phyloP scores from a whole-genome alignment of 2,888 invertebrate species.

The Eilema sororculum region DNA sequence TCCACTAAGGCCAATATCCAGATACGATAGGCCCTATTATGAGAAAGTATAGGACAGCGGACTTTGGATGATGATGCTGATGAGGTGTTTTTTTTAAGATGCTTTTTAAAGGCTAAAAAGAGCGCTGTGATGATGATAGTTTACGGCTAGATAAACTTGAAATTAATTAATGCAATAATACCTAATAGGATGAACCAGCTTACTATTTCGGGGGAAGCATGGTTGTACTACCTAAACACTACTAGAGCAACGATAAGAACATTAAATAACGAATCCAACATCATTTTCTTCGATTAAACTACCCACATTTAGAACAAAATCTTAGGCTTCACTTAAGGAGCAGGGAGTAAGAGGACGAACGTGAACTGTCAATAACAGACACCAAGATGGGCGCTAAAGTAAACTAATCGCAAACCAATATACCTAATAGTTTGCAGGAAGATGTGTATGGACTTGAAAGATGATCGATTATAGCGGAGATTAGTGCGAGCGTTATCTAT shows the following conservation, averaged over 20 bases:
- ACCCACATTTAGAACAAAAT: neutral
- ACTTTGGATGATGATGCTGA: no score
- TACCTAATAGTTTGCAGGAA: conserved; percentile 8
- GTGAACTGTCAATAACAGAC: conserved; percentile 14
- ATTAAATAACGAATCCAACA: neutral
- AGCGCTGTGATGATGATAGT: no score
- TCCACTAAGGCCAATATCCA: no score
- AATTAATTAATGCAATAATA: no score
- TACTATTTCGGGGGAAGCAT: no score
- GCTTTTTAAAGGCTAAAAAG: no score
- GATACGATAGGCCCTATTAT: no score
- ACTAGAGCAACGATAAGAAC: neutral
- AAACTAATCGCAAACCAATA: neutral
- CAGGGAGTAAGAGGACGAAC: neutral
- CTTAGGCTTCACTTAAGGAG: neutral
- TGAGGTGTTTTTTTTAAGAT: no score
- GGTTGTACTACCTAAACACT: no score
- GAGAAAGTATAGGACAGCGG: no score
- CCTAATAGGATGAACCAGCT: no score
- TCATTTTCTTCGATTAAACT: neutral
- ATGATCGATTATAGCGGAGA: neutral
- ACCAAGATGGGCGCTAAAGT: neutral
- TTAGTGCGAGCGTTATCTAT: neutral
- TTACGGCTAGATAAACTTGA: no score
- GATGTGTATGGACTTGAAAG: neutral